A percentile compares a stretch with the other conserved stretches of the same genome.
Evolutionary conservation across 2,888 invertebrate genomes (phyloP).

Genomic region (Stenichneumon culpator): DNA sequence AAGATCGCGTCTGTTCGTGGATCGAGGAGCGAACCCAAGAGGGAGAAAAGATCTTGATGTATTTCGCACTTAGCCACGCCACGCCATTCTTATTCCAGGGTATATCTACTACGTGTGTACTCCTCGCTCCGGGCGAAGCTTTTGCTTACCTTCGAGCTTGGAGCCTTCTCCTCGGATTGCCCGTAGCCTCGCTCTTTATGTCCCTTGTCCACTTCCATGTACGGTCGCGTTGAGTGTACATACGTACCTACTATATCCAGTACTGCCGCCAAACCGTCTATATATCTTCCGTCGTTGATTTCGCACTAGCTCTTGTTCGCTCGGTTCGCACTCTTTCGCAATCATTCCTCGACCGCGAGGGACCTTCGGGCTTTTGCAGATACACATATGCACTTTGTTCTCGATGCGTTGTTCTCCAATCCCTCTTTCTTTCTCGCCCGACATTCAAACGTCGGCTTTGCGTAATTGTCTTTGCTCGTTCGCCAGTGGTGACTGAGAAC

Average conservation of each 20-base stretch:
- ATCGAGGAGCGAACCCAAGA: constrained; percentile 60
- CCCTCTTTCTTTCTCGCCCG: background rate
- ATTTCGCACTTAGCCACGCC: constrained; percentile 83
- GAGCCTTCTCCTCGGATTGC: constrained; percentile 51
- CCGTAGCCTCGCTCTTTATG: constrained; percentile 66
- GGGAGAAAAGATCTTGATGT: constrained; percentile 80
- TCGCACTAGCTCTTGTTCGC: constrained; percentile 41
- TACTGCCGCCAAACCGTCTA: constrained; percentile 2
- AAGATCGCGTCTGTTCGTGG: constrained; percentile 65
- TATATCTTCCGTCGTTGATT: constrained; percentile 44
- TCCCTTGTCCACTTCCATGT: constrained; percentile 63
- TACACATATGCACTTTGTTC: constrained; percentile 23
- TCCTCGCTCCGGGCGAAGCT: constrained; percentile 52
- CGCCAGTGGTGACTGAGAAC: constrained; percentile 11
- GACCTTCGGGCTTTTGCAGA: constrained; percentile 10
- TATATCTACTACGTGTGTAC: constrained; percentile 71
- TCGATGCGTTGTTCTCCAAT: constrained; percentile 26
- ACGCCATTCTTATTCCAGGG: constrained; percentile 70
- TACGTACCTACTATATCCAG: constrained; percentile 19
- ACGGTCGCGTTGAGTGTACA: constrained; percentile 49
- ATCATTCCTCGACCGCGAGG: constrained; percentile 33
- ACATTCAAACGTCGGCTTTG: constrained; percentile 6
- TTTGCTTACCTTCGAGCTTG: constrained; percentile 52
- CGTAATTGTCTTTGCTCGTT: constrained; percentile 53
- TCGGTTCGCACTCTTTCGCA: constrained; percentile 37